phyloP scores from a whole-genome alignment of 1,140 invertebrate genomes.

The Muscidifurax raptorellus region DNA sequence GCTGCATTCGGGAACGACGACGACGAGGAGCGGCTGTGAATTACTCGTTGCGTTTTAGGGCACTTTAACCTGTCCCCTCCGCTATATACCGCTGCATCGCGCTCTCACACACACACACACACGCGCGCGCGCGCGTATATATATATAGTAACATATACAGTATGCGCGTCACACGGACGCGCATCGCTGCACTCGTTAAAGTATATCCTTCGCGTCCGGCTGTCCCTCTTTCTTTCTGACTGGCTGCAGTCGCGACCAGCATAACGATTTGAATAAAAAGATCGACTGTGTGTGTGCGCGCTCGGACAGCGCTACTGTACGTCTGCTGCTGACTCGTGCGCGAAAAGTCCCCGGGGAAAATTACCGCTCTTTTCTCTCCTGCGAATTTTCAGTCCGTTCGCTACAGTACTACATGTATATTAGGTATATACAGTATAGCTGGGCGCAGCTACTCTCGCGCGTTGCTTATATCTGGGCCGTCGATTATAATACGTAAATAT shows the following conservation, averaged over 20 bases:
- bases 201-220: conserved; percentile 27
- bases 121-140: background rate
- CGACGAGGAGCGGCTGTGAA: background rate
- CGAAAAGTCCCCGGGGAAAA: background rate
- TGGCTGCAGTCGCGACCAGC: background rate
- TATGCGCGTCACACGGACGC: conserved; percentile 11
- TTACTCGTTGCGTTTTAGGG: background rate
- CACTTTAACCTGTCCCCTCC: background rate
- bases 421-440: no score
- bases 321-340: background rate
- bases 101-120: no score
- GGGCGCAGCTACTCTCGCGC: background rate
- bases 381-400: background rate
- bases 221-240: conserved; percentile 15
- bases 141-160: background rate
- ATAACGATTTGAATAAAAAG: conserved; percentile 28
- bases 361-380: background rate
- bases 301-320: background rate
- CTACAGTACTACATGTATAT: no score
- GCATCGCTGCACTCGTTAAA: conserved; percentile 35
- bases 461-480: background rate
- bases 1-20: background rate
- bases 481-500: no score
- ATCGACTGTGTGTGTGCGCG: background rate
- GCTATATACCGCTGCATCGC: background rate